These are phyloP conservation scores for Mythimna ferrago DNA, from an alignment of 2,888 invertebrate genomes.

Conservation along the genomic window DNA sequence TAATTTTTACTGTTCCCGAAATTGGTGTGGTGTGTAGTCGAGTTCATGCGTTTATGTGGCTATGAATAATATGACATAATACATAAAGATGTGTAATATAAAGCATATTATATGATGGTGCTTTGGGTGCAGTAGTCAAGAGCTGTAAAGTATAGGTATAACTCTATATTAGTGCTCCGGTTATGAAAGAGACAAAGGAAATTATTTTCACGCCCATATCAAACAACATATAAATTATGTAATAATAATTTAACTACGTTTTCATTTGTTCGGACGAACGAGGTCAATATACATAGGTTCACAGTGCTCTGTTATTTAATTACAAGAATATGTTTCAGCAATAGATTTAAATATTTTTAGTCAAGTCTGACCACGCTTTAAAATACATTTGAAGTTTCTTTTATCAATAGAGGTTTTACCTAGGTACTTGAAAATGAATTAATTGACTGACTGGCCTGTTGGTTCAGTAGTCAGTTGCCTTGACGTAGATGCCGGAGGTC, in stretches of 20 bases:
- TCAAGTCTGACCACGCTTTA: neutral
- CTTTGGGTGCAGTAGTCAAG: constrained; percentile 48
- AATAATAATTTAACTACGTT: constrained; percentile 3
- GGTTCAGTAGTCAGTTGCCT: too few species aligned
- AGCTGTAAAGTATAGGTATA: constrained; percentile 43
- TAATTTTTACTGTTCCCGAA: constrained; percentile 64
- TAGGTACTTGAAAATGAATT: too few species aligned
- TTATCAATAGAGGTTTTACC: too few species aligned
- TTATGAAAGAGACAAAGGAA: constrained; percentile 35
- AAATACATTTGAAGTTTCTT: too few species aligned
- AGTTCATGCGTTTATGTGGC: constrained; percentile 64
- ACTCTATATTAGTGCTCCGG: constrained; percentile 30
- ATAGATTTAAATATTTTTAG: neutral
- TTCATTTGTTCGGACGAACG: neutral
- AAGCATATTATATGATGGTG: constrained; percentile 55
- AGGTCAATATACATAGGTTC: neutral
- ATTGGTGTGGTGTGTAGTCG: constrained; percentile 60
- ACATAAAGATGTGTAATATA: constrained; percentile 66
- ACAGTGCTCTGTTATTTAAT: neutral
- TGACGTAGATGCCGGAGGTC: too few species aligned
- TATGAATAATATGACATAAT: constrained; percentile 67
- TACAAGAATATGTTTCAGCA: neutral
- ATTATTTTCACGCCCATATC: constrained; percentile 23
- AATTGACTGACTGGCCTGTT: too few species aligned
- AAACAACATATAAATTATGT: neutral